Conservation (phyloP, 2,797 vertebrate species). For the Manis javanica region DNA sequence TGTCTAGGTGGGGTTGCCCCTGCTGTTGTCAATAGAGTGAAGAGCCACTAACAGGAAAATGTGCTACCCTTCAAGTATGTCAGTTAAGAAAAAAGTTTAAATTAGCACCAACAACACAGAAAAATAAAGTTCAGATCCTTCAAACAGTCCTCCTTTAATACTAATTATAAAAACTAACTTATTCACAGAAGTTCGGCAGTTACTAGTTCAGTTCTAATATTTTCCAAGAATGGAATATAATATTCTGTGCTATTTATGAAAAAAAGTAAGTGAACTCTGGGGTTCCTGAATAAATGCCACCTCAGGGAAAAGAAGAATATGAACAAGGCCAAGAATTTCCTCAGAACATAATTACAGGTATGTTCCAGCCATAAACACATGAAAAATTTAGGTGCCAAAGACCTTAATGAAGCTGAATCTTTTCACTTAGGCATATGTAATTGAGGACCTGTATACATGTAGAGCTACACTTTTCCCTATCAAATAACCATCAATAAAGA, state of each 20-base stretch:
- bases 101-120: background rate
- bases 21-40: background rate
- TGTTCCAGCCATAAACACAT: slow-evolving; percentile 7
- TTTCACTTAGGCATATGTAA: slow-evolving; percentile 48
- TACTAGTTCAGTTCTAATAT: background rate
- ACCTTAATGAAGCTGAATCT: slow-evolving; percentile 24
- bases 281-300: background rate
- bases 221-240: background rate
- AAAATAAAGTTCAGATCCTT: background rate
- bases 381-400: background rate
- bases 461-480: slow-evolving; percentile 6
- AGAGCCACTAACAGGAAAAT: background rate
- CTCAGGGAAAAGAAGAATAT: background rate
- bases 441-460: background rate
- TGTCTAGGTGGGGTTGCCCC: background rate
- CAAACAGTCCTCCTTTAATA: background rate
- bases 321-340: background rate
- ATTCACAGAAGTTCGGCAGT: background rate
- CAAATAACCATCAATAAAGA: slow-evolving; percentile 56
- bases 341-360: slow-evolving; percentile 49
- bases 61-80: background rate
- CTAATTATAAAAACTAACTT: background rate
- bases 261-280: background rate
- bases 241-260: background rate
- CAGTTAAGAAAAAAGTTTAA: background rate